phyloP scores from a whole-genome alignment of 2,888 invertebrate genomes.

The Cactoblastis cactorum region DNA sequence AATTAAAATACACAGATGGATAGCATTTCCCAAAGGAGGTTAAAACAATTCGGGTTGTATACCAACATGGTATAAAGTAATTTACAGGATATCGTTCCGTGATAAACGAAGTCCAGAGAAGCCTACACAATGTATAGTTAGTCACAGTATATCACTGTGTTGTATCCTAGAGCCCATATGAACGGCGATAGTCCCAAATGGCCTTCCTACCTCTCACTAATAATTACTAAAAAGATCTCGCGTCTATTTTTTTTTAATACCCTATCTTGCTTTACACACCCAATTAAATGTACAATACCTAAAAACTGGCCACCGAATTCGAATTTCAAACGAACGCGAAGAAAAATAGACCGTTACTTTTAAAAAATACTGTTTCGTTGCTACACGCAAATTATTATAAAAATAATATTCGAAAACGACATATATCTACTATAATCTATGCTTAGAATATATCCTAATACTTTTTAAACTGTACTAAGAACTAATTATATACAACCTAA shows the following conservation, averaged over 20 bases:
- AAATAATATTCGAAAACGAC: constrained; percentile 61
- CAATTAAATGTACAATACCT: constrained; percentile 51
- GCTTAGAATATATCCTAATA: constrained; percentile 67
- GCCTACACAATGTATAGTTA: constrained; percentile 4
- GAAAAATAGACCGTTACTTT: constrained; percentile 18
- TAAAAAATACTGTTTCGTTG: constrained; percentile 72
- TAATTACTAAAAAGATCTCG: constrained; percentile 7
- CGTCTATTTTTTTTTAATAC: constrained; percentile 25
- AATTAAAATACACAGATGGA: constrained; percentile 18
- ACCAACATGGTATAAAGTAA: constrained; percentile 4
- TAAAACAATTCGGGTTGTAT: constrained; percentile 8
- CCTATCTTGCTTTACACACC: constrained; percentile 33
- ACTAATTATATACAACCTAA: constrained; percentile 60
- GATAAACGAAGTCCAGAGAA: constrained; percentile 2
- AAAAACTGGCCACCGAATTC: constrained; percentile 59
- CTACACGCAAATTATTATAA: constrained; percentile 64
- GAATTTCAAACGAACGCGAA: constrained; percentile 21
- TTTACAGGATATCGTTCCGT: constrained; percentile 5
- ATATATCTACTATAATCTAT: constrained; percentile 48
- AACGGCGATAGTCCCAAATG: not conserved
- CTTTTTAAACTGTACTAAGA: constrained; percentile 45
- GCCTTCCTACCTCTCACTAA: constrained; percentile 6
- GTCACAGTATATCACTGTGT: constrained; percentile 9
- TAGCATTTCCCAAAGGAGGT: constrained; percentile 14
- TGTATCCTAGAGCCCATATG: not conserved